Conservation (phyloP, 1,140 invertebrate species). For the Delia radicum region DNA sequence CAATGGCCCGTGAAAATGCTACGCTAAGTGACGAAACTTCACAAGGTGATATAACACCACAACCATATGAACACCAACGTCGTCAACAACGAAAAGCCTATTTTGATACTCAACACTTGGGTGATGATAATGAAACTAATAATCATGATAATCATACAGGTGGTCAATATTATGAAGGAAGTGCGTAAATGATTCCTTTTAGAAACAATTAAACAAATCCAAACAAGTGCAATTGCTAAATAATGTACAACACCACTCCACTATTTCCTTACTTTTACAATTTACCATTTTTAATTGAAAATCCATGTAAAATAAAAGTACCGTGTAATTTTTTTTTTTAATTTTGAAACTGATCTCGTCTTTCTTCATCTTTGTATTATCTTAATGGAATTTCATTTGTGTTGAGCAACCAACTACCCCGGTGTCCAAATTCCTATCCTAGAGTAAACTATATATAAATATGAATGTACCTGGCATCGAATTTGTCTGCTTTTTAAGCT, state of each 20-base stretch:
- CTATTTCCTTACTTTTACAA: background rate
- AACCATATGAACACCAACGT: background rate
- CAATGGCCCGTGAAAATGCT: constrained; percentile 28
- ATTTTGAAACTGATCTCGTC: background rate
- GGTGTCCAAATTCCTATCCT: background rate
- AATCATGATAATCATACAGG: background rate
- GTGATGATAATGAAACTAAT: background rate
- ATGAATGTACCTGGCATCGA: background rate
- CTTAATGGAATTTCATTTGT: background rate
- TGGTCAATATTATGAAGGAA: background rate
- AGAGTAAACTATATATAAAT: background rate
- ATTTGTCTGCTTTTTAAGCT: background rate
- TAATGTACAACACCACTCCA: constrained; percentile 1
- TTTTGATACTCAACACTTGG: background rate
- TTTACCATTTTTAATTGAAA: background rate
- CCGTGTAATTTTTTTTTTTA: background rate
- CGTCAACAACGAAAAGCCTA: background rate
- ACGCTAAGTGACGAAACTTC: background rate
- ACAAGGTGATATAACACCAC: background rate
- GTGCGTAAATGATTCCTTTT: constrained; percentile 21
- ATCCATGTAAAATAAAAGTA: constrained; percentile 1
- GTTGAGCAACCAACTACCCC: background rate
- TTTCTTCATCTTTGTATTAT: background rate
- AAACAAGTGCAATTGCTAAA: constrained; percentile 21
- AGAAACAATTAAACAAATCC: background rate